A percentile compares a stretch with the other conserved stretches of the same genome.
These are phyloP conservation scores for Peromyscus nudipes DNA, from an alignment of 2,797 vertebrate genomes.

Conservation along the genomic window DNA sequence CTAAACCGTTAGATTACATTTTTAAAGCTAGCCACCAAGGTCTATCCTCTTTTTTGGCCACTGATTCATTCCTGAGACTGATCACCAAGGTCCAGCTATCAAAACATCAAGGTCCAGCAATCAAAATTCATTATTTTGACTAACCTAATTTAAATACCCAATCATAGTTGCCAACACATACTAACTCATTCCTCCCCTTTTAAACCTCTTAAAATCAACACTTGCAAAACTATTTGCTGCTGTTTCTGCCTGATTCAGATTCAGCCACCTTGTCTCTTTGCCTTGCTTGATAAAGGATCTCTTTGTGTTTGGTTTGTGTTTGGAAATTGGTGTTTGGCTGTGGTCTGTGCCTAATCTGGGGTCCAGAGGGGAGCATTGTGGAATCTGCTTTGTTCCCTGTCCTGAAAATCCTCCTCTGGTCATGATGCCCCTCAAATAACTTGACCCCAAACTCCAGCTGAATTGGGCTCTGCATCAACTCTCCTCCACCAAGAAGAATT, in stretches of 20 bases:
- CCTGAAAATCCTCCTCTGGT: neutral
- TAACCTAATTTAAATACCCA: neutral
- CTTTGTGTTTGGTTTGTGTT: neutral
- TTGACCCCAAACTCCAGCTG: neutral
- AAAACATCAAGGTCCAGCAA: neutral
- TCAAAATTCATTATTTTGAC: neutral
- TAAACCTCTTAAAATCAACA: neutral
- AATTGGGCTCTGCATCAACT: neutral
- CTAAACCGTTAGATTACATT: neutral
- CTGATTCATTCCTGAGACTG: neutral
- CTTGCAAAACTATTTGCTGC: neutral
- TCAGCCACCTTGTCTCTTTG: neutral
- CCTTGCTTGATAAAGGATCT: neutral
- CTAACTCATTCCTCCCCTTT: neutral
- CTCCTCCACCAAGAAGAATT: slow-evolving; percentile 15
- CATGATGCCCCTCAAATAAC: neutral
- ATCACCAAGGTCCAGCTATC: neutral
- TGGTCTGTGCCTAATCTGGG: neutral
- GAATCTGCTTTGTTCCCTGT: slow-evolving; percentile 22
- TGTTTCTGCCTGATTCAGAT: neutral
- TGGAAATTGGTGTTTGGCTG: neutral
- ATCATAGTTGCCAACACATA: neutral
- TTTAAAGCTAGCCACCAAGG: neutral
- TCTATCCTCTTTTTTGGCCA: neutral
- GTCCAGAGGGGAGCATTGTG: neutral